Percentiles rank a stretch among this genome's conserved stretches.
phyloP scores from a whole-genome alignment of 2,113 vertebrate species.

The Dascyllus trimaculatus region DNA sequence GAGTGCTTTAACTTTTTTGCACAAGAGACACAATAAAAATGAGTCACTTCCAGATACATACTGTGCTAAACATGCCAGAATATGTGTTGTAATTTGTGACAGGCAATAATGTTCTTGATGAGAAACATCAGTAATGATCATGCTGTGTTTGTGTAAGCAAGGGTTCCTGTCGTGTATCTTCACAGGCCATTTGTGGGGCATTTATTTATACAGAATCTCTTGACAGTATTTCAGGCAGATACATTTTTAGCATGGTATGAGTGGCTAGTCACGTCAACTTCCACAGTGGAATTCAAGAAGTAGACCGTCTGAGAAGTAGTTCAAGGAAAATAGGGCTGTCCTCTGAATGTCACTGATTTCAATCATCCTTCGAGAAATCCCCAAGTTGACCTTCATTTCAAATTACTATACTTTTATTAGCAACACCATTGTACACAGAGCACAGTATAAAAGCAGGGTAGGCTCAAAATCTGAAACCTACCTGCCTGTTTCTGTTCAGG shows the following conservation, averaged over 20 bases:
- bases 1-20: not conserved
- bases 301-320: not conserved
- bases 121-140: not conserved
- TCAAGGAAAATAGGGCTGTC: not conserved
- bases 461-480: too few species aligned
- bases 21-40: not conserved
- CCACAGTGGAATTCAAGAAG: conserved; percentile 1
- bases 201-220: not conserved
- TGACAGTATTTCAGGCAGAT: not conserved
- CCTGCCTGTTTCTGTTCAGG: not conserved
- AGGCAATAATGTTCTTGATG: not conserved
- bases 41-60: not conserved
- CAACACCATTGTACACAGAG: too few species aligned
- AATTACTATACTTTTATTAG: not conserved
- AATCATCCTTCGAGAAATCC: not conserved
- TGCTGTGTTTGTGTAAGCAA: conserved; percentile 12
- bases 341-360: not conserved
- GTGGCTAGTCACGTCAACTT: not conserved
- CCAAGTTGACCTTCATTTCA: not conserved
- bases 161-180: conserved; percentile 5
- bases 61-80: too few species aligned
- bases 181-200: not conserved
- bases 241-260: conserved; percentile 3
- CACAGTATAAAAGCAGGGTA: too few species aligned
- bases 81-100: not conserved